Conservation (phyloP, 1,140 invertebrate genomes). For the Halyomorpha halys region DNA sequence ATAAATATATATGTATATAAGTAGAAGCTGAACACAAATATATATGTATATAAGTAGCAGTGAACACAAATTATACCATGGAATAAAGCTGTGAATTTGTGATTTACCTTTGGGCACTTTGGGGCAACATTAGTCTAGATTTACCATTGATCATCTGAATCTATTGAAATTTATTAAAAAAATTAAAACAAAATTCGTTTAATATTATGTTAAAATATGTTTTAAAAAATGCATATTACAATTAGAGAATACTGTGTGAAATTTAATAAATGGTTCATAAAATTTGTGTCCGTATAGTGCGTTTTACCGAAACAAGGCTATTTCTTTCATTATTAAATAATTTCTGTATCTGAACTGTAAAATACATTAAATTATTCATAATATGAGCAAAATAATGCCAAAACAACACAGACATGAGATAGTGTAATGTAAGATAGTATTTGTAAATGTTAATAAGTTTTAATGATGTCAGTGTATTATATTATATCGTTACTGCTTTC, state of each 20-base stretch:
- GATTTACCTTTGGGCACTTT: slow-evolving; percentile 17
- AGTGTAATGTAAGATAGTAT: too few relatives aligned
- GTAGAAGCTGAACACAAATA: neutral
- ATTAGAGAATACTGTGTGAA: neutral
- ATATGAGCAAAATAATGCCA: too few relatives aligned
- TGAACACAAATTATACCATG: slow-evolving; percentile 1
- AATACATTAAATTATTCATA: neutral
- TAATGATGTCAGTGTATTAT: too few relatives aligned
- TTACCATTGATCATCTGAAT: slow-evolving; percentile 15
- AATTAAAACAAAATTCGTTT: neutral
- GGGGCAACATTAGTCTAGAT: neutral
- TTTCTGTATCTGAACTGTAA: too few relatives aligned
- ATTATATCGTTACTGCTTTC: too few relatives aligned
- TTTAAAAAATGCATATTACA: neutral
- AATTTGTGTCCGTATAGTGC: neutral
- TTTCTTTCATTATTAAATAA: too few relatives aligned
- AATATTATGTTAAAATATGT: neutral
- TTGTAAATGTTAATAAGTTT: too few relatives aligned
- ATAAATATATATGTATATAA: too few relatives aligned
- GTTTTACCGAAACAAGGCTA: too few relatives aligned
- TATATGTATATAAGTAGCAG: slow-evolving; percentile 8
- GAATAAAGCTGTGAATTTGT: slow-evolving; percentile 12
- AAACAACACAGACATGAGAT: too few relatives aligned
- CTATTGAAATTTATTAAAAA: neutral
- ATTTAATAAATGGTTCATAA: neutral